Evolutionary conservation across 2,888 invertebrate species (phyloP).

Genomic region (Cylloceria caligata): DNA sequence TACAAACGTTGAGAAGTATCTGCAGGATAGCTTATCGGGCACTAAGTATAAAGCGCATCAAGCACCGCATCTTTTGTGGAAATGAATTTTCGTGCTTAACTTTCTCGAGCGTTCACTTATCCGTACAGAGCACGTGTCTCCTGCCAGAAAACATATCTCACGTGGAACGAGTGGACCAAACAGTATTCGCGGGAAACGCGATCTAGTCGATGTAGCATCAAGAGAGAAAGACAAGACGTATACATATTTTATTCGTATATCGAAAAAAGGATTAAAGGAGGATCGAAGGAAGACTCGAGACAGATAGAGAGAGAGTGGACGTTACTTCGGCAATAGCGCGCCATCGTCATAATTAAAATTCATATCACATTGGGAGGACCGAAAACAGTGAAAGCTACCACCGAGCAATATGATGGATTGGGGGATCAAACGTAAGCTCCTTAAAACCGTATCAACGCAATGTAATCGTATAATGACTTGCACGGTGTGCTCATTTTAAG

Average conservation of each 20-base stretch:
- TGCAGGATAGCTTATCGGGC: background rate
- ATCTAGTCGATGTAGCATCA: constrained; percentile 15
- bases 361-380: constrained; percentile 50
- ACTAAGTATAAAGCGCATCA: background rate
- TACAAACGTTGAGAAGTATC: background rate
- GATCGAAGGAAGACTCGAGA: background rate
- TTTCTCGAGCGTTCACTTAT: background rate
- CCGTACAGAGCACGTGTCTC: background rate
- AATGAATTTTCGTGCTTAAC: background rate
- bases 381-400: constrained; percentile 40
- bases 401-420: constrained; percentile 89
- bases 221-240: background rate
- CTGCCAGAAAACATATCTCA: constrained; percentile 24
- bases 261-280: background rate
- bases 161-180: constrained; percentile 39
- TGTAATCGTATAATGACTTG: background rate
- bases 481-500: too few species aligned
- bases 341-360: constrained; percentile 22
- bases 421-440: constrained; percentile 90
- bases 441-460: constrained; percentile 41
- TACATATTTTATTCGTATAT: constrained; percentile 23
- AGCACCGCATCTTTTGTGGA: background rate
- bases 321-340: constrained; percentile 46
- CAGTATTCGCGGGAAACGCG: constrained; percentile 10
- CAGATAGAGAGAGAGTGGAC: background rate